These are phyloP conservation scores for Calosoma granatense DNA, from an alignment of 1,140 invertebrate genomes.

Conservation along the genomic window DNA sequence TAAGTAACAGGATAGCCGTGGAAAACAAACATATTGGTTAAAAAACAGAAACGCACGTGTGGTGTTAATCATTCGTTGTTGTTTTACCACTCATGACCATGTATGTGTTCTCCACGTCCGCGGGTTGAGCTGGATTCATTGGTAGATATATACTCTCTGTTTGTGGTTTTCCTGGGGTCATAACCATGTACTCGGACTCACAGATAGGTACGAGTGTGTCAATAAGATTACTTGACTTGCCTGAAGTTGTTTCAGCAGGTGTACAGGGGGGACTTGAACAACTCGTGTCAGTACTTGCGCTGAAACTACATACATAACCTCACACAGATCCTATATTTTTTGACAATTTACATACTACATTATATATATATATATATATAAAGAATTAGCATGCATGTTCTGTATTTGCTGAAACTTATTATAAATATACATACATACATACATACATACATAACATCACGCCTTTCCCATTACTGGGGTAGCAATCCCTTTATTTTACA, in stretches of 20 bases:
- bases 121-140: slow-evolving; percentile 22
- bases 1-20: not conserved
- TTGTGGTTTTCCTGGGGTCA: slow-evolving; percentile 22
- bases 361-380: too few species aligned
- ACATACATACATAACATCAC: too few species aligned
- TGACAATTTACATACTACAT: too few species aligned
- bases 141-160: slow-evolving; percentile 26
- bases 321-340: too few species aligned
- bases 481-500: too few species aligned
- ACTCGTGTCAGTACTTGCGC: too few species aligned
- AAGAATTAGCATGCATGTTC: too few species aligned
- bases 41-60: not conserved
- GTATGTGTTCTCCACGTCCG: slow-evolving; percentile 23
- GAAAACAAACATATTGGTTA: not conserved
- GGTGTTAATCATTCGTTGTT: not conserved
- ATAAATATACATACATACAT: too few species aligned
- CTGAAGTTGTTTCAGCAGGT: not conserved
- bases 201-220: slow-evolving; percentile 20
- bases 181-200: slow-evolving; percentile 28
- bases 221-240: slow-evolving; percentile 25
- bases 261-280: too few species aligned
- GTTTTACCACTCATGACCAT: slow-evolving; percentile 26
- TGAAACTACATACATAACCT: too few species aligned
- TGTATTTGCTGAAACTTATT: too few species aligned
- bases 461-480: too few species aligned